phyloP scores from a whole-genome alignment of 2,113 vertebrate species.

The Glaucidium brasilianum region DNA sequence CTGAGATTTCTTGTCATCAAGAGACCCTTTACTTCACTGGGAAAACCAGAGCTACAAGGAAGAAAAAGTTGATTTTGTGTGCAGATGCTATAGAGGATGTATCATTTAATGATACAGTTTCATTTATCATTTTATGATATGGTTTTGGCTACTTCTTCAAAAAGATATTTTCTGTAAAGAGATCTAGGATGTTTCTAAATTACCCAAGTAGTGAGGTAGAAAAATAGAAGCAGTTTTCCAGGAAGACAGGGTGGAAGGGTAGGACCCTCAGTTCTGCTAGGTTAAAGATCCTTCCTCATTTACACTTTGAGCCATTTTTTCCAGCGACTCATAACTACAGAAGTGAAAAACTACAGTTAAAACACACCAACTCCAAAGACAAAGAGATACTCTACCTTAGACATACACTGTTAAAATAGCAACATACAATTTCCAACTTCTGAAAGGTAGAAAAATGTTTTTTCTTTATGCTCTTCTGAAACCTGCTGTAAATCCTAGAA shows the following conservation, averaged over 20 bases:
- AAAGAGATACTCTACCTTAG: neutral
- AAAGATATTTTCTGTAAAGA: neutral
- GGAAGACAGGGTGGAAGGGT: neutral
- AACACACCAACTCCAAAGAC: neutral
- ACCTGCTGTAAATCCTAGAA: neutral
- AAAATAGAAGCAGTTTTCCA: neutral
- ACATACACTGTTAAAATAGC: neutral
- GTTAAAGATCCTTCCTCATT: neutral
- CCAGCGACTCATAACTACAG: neutral
- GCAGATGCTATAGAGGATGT: neutral
- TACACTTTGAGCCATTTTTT: neutral
- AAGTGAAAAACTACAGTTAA: neutral
- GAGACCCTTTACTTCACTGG: neutral
- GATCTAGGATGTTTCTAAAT: neutral
- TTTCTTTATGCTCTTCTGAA: neutral
- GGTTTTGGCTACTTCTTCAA: neutral
- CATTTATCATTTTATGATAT: neutral
- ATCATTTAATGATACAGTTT: neutral
- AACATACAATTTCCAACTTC: neutral
- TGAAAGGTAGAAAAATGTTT: neutral
- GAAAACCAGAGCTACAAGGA: neutral
- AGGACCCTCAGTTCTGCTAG: neutral
- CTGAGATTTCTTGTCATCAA: neutral
- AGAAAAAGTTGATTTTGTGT: neutral
- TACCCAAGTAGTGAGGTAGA: neutral